phyloP scores from a whole-genome alignment of 1,140 invertebrate species.

The Melanaphis sacchari region DNA sequence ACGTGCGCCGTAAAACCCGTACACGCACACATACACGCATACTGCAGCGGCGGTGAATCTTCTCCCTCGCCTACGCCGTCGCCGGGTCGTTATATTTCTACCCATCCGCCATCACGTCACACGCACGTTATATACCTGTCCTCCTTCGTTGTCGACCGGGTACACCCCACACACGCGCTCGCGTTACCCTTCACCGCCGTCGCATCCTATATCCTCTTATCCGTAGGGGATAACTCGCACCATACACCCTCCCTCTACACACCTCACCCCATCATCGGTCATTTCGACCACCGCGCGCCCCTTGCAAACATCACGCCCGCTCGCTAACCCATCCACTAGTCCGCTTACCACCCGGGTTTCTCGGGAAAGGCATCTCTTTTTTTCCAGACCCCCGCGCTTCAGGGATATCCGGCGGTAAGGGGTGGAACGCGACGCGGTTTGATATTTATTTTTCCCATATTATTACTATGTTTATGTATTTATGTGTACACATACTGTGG shows the following conservation, averaged over 20 bases:
- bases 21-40: neutral
- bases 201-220: neutral
- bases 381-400: neutral
- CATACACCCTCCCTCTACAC: neutral
- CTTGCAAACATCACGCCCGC: neutral
- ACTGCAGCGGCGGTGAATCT: neutral
- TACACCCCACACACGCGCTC: neutral
- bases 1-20: neutral
- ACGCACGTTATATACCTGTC: constrained; percentile 19
- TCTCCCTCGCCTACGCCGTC: constrained; percentile 20
- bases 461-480: neutral
- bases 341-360: neutral
- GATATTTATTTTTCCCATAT: neutral
- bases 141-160: neutral
- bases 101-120: neutral
- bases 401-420: neutral
- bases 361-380: neutral
- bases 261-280: neutral
- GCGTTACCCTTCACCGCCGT: neutral
- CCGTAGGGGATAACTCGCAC: neutral
- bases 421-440: neutral
- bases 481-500: neutral
- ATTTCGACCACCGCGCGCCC: neutral
- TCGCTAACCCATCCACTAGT: neutral
- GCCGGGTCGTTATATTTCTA: constrained; percentile 42